Percentiles rank a stretch among this genome's conserved stretches.
Evolutionary conservation across 1,140 invertebrate species (phyloP).

Genomic region (Ericerus pela): DNA sequence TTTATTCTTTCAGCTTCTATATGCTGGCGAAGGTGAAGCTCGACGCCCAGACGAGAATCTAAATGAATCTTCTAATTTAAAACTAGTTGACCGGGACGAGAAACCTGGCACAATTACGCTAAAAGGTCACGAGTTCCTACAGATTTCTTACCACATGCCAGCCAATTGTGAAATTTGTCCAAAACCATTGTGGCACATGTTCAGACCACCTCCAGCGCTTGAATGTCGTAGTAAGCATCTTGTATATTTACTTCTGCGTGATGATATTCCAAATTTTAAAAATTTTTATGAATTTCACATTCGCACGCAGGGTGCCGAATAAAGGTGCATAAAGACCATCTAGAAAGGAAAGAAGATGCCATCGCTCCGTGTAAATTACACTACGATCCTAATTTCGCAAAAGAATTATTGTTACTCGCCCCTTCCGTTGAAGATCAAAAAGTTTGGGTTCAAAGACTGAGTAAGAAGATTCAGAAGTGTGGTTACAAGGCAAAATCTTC

Average conservation of each 20-base stretch:
- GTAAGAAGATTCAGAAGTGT: conserved; percentile 83
- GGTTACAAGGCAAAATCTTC: conserved; percentile 76
- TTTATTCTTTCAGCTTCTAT: conserved; percentile 46
- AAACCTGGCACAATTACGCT: conserved; percentile 65
- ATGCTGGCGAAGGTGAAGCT: conserved; percentile 85
- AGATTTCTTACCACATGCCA: conserved; percentile 94
- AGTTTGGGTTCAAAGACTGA: conserved; percentile 76
- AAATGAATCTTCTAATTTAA: conserved; percentile 27
- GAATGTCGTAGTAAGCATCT: conserved; percentile 75
- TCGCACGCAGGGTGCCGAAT: conserved; percentile 69
- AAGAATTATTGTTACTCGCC: conserved; percentile 79
- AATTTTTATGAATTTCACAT: not conserved
- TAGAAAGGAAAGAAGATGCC: conserved; percentile 61
- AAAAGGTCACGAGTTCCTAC: conserved; percentile 92
- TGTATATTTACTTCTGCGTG: not conserved
- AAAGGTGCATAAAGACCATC: conserved; percentile 92
- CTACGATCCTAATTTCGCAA: conserved; percentile 81
- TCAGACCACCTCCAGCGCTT: conserved; percentile 86
- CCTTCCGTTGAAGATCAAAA: conserved; percentile 73
- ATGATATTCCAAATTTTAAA: not conserved
- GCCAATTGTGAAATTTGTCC: conserved; percentile 95
- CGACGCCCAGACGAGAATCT: conserved; percentile 59
- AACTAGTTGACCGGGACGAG: conserved; percentile 39
- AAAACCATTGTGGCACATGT: conserved; percentile 92
- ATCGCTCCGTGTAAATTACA: conserved; percentile 84